phyloP scores from a whole-genome alignment of 2,797 vertebrate species.

The Helarctos malayanus region DNA sequence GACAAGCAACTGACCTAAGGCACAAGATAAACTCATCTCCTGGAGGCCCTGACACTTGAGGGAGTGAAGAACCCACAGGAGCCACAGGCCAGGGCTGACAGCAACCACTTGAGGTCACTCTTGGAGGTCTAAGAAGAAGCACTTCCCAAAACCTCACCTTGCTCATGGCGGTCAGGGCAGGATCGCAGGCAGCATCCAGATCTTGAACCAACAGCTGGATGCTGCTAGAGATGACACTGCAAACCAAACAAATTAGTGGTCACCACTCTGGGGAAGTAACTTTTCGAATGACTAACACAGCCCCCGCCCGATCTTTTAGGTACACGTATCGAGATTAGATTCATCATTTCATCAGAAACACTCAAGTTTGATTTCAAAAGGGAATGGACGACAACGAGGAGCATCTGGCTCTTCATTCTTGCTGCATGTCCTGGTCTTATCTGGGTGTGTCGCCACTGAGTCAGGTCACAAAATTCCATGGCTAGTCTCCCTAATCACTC shows the following conservation, averaged over 20 bases:
- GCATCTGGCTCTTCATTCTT: background rate
- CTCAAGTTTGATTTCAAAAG: background rate
- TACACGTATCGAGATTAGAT: background rate
- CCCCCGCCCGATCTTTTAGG: background rate
- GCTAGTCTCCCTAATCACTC: background rate
- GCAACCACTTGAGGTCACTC: background rate
- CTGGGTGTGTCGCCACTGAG: background rate
- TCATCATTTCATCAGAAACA: slow-evolving; percentile 21
- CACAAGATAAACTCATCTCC: background rate
- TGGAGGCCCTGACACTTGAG: background rate
- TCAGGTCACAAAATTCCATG: background rate
- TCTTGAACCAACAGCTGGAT: slow-evolving; percentile 99
- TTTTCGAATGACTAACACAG: background rate
- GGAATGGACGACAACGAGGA: background rate
- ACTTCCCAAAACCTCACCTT: slow-evolving; percentile 91
- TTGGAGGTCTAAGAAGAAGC: background rate
- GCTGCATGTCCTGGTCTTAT: background rate
- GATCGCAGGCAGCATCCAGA: slow-evolving; percentile 98
- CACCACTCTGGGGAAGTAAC: background rate
- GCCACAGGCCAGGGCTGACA: background rate
- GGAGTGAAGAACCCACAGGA: background rate
- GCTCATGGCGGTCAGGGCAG: slow-evolving; percentile 99
- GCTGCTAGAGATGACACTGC: slow-evolving; percentile 98
- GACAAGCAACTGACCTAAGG: background rate
- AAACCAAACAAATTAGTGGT: slow-evolving; percentile 58